Evolutionary conservation across 2,797 vertebrate genomes (phyloP), one percentile per base, ranked within the genome.

Genomic region (Ctenosaura bakeri): DNA sequence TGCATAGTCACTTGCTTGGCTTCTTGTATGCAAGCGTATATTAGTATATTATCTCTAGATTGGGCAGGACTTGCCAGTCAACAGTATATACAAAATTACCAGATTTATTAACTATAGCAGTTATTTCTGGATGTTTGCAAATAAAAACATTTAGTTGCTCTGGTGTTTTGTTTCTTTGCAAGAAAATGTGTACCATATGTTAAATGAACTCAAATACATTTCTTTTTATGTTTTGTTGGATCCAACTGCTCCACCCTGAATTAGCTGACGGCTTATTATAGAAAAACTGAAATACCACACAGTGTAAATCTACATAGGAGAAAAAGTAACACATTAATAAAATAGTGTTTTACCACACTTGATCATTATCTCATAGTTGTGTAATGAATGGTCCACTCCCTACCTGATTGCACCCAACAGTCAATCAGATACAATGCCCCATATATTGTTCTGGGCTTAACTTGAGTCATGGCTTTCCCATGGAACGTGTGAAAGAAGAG

Each of bases 321-420:
- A 84, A 94, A 94, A 76, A 92, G 92, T 71, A 89, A 77, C 87
- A 77, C 92, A 93, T 96, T 95, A 90, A 92, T 94, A 79, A 87
- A 83, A 90, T 88, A 92, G 91, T 88, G 93, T 79, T 90, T 89
- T 35, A 38, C 54, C 56, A 13, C 22, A 54, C 18, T 71, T 56
- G 7, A 69, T 54, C 62, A 52, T 56, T 69, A 32, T 54, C n/a
- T 78, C n/a, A 69, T 85, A 78, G 46, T 38, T 54, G 24, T 46
- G 32, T 42, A 52, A 42, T 69, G 42, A 42, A 5, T 73, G 26
- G 56, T 59, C 56, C 26, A 62, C 73, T 24, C 1, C 38, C 26
- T 59, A 29, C 71, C 26, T 46, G 3, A 71, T 35, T 81, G 50
- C 38, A 83, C 26, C 18, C 66, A 42, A 9, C 38, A 3, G 29